Conservation (phyloP, 2,113 vertebrate genomes). For the Tinamus guttatus region DNA sequence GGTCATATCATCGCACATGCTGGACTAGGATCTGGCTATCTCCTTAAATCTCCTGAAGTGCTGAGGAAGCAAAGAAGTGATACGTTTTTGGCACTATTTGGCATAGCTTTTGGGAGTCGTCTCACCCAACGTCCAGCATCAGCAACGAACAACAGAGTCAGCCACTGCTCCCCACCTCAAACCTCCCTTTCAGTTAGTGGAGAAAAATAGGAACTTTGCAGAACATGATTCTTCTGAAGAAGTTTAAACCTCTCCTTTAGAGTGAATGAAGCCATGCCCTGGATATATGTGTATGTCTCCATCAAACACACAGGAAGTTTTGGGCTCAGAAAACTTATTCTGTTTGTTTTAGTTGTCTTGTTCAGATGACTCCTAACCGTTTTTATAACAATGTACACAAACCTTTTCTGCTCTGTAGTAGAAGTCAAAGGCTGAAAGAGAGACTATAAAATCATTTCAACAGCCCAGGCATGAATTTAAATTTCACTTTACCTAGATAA, state of each 20-base stretch:
- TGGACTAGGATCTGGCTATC: not conserved
- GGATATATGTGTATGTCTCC: not conserved
- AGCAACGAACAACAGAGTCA: not conserved
- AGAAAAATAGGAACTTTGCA: not conserved
- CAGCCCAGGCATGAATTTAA: not conserved
- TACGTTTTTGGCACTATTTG: not conserved
- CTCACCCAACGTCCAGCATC: not conserved
- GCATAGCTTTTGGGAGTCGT: not conserved
- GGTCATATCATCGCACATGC: not conserved
- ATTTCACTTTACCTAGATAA: not conserved
- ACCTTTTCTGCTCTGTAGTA: not conserved
- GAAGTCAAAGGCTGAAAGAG: not conserved
- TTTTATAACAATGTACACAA: conserved; percentile 12
- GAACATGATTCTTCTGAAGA: not conserved
- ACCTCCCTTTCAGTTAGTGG: not conserved
- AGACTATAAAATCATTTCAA: not conserved
- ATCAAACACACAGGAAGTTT: not conserved
- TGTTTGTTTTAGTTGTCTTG: not conserved
- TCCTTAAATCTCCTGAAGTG: conserved; percentile 7
- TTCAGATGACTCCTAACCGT: not conserved
- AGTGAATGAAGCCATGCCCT: not conserved
- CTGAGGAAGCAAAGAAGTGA: conserved; percentile 14
- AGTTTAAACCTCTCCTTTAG: not conserved
- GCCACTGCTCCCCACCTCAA: not conserved
- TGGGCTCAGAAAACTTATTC: not conserved